These are phyloP conservation scores for Coenobita brevimanus DNA, from an alignment of 1,140 invertebrate genomes.

Conservation along the genomic window DNA sequence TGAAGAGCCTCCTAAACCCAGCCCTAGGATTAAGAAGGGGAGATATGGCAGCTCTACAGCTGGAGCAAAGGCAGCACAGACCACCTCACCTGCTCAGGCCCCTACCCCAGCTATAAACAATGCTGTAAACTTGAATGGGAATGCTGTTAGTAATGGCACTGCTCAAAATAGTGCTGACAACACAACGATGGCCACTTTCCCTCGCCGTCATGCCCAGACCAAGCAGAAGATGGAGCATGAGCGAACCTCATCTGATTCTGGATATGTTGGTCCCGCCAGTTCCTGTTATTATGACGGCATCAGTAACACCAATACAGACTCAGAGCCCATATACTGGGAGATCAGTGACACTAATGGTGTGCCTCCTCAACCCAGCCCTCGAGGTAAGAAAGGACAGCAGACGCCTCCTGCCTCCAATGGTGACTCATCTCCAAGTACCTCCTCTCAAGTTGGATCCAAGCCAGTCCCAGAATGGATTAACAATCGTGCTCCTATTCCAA, in stretches of 20 bases:
- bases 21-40: conserved; percentile 52
- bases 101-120: neutral
- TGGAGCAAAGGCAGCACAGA: neutral
- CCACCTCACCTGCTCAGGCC: conserved; percentile 3
- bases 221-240: neutral
- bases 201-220: neutral
- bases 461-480: conserved; percentile 43
- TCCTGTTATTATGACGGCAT: neutral
- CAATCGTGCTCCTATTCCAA: conserved; percentile 40
- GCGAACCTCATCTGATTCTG: conserved; percentile 46
- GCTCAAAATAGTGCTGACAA: neutral
- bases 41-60: conserved; percentile 43
- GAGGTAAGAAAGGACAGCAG: conserved; percentile 29
- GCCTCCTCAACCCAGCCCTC: conserved; percentile 41
- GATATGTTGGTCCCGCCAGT: conserved; percentile 40
- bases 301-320: neutral
- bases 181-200: conserved; percentile 9
- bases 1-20: conserved; percentile 43
- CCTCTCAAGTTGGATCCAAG: neutral
- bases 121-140: neutral
- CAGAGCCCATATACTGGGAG: conserved; percentile 55
- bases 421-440: neutral
- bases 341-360: conserved; percentile 45
- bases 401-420: neutral
- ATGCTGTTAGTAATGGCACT: neutral